Conservation (phyloP, 1,140 invertebrate species). For the Achroia grisella region DNA sequence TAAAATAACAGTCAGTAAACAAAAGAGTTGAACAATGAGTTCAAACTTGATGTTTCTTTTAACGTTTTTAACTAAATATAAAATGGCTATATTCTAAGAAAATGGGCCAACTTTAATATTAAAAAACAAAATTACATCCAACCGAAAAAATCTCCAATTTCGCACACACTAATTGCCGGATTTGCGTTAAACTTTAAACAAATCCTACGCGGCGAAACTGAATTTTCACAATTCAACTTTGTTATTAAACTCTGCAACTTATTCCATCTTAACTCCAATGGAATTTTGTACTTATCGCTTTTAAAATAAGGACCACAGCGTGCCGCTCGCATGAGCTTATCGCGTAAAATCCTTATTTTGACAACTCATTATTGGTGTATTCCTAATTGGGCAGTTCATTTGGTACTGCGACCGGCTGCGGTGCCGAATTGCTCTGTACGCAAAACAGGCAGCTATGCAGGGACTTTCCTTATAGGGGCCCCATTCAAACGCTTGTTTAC, state of each 20-base stretch:
- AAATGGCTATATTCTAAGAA: not conserved
- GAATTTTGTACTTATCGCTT: not conserved
- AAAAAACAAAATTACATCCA: too few relatives aligned
- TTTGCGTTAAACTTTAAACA: slow-evolving; percentile 54
- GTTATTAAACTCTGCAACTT: slow-evolving; percentile 41
- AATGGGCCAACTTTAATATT: not conserved
- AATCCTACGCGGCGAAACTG: slow-evolving; percentile 38
- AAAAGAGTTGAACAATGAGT: too few relatives aligned
- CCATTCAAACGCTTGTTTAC: too few relatives aligned
- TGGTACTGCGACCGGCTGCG: slow-evolving; percentile 19
- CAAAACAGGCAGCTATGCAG: too few relatives aligned
- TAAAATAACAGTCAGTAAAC: too few relatives aligned
- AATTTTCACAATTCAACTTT: slow-evolving; percentile 67
- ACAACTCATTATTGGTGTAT: slow-evolving; percentile 62
- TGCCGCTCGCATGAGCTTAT: not conserved
- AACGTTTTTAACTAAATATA: too few relatives aligned
- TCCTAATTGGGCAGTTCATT: slow-evolving; percentile 58
- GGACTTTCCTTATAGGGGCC: too few relatives aligned
- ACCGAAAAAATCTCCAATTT: slow-evolving; percentile 13
- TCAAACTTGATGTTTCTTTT: too few relatives aligned
- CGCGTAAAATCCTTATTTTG: slow-evolving; percentile 52
- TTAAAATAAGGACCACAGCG: not conserved
- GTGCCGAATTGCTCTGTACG: too few relatives aligned
- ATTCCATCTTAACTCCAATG: not conserved
- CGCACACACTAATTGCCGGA: slow-evolving; percentile 46